Evolutionary conservation across 2,888 invertebrate species (phyloP), one percentile per base, ranked within the genome.

Genomic region (Phortica okadai): DNA sequence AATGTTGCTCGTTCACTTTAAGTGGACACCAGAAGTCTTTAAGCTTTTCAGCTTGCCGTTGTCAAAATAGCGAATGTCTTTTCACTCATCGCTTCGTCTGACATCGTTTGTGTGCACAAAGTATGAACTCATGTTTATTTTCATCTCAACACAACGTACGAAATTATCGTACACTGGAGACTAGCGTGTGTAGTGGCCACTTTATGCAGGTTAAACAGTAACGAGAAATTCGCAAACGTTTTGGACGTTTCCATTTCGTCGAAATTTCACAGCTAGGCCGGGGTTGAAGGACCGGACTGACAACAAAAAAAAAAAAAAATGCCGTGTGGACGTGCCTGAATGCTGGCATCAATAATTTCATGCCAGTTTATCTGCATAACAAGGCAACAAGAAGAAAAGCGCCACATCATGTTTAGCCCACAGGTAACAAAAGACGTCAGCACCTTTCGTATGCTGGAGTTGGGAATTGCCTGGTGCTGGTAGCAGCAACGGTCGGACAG

Each of bases 311-410:
- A 33, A 33, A 33, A 33, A 33, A 33, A 33, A 33, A 33, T 33
- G 33, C 33, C 76, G 76, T 75, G 69, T 64, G 66, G 78, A 81
- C 80, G 82, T 84, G 85, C 78, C 73, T 75, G 78, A 83, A 84
- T 87, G 85, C 86, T 84, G 87, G 85, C 82, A 80, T 81, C 85
- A 84, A 86, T 86, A 87, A 86, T 87, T 86, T 84, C 76, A 81
- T 79, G 83, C 76, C 79, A 81, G 83, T 87, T 87, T 85, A 85
- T 85, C 70, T 54, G 70, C 70, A 72, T 72, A 72, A 56, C 16
- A 66, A 66, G 41, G 21, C 66, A 66, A 42, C 54, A 54, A 66
- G 33, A 11, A 69, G 69, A 45, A 45, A 45, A 69, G 21, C 45
- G 45, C 16, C 70, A 56, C 70, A 54, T 72, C 70, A 72, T 72